Evolutionary conservation across 2,888 invertebrate genomes (phyloP).

Genomic region (Lepidonotus clava): DNA sequence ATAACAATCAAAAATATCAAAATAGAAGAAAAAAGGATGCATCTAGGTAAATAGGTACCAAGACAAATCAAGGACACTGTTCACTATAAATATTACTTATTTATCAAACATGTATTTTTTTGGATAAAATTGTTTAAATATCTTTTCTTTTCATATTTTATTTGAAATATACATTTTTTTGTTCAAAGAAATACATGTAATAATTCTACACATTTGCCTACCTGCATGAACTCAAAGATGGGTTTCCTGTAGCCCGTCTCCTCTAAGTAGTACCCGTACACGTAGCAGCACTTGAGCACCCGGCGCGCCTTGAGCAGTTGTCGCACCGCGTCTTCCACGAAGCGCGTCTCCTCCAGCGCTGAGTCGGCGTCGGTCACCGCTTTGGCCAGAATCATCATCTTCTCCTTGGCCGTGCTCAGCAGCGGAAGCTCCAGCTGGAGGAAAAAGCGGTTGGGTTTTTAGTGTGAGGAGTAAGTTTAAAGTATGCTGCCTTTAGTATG

Average conservation of each 20-base stretch:
- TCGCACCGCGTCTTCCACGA: slow-evolving; percentile 85
- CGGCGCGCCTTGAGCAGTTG: slow-evolving; percentile 85
- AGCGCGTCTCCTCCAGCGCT: slow-evolving; percentile 80
- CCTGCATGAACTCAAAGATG: slow-evolving; percentile 87
- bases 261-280: slow-evolving; percentile 86
- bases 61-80: no score
- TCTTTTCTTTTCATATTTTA: neutral
- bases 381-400: slow-evolving; percentile 84
- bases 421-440: slow-evolving; percentile 84
- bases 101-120: no score
- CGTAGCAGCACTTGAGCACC: slow-evolving; percentile 86
- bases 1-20: no score
- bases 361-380: slow-evolving; percentile 80
- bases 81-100: no score
- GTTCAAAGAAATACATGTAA: neutral
- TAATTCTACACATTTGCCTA: no score
- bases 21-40: no score
- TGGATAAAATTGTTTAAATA: no score
- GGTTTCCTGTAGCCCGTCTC: slow-evolving; percentile 85
- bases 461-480: no score
- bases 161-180: neutral
- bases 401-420: slow-evolving; percentile 83
- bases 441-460: no score
- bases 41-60: no score
- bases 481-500: no score